A percentile compares a stretch with the other conserved stretches of the same genome.
These are phyloP conservation scores for Caenorhabditis sp. DNA, from an alignment of 2,888 invertebrate genomes.

Conservation along the genomic window DNA sequence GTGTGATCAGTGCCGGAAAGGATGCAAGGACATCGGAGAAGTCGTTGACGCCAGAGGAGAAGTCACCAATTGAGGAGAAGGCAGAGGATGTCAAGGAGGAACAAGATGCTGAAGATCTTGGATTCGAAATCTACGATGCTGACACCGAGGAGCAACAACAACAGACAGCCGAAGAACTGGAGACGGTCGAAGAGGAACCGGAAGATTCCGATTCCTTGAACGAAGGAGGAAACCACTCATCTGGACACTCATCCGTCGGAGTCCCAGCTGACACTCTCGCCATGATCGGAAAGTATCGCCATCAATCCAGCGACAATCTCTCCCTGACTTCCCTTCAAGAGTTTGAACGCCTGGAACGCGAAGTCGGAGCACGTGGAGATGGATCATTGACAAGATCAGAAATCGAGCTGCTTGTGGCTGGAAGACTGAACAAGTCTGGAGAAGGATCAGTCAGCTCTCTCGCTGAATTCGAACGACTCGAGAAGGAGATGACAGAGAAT, in stretches of 20 bases:
- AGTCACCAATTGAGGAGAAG: constrained; percentile 13
- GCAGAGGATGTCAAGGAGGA: constrained; percentile 29
- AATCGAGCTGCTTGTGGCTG: constrained; percentile 74
- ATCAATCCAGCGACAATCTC: constrained; percentile 77
- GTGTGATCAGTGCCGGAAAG: constrained; percentile 63
- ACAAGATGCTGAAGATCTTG: constrained; percentile 59
- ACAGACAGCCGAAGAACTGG: constrained; percentile 67
- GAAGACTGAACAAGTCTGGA: constrained; percentile 61
- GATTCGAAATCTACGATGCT: constrained; percentile 68
- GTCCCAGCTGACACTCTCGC: constrained; percentile 69
- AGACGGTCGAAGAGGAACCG: constrained; percentile 79
- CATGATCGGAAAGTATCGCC: constrained; percentile 72
- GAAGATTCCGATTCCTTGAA: constrained; percentile 77
- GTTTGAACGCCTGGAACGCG: constrained; percentile 82
- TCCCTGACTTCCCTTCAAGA: constrained; percentile 80
- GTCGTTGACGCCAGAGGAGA: constrained; percentile 36
- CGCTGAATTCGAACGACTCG: constrained; percentile 81
- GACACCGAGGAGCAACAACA: constrained; percentile 57
- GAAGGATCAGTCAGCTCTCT: constrained; percentile 81
- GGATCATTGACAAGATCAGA: constrained; percentile 77
- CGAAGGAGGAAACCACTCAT: constrained; percentile 67
- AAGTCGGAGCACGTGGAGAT: constrained; percentile 75
- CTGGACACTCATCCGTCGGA: constrained; percentile 73
- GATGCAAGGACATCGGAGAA: constrained; percentile 31
- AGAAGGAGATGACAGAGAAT: constrained; percentile 77